Base-by-base conservation (phyloP, 2,113 vertebrate genomes). In the Sorex fumeus region DNA sequence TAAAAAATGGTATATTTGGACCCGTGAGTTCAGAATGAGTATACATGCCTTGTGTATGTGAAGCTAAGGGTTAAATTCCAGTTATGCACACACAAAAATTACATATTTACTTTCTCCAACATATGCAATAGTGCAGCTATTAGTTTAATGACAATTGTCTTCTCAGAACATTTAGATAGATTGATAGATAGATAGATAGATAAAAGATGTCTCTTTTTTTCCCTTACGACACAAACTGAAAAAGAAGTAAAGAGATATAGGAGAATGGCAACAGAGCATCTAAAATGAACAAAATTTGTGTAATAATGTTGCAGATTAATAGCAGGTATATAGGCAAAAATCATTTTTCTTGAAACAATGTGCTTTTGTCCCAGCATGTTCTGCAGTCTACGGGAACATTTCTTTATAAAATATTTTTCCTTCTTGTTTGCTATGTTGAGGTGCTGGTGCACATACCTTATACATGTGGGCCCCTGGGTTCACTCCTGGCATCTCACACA, bases 291-390 rank as follows among this genome's bases (percentile, higher is more conserved):
- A 7, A 18, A 50, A 25, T 80, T 36, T 87, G 5, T 19, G 86
- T 40, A 19, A 15, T 3, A 85, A 71, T 50, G 40, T 15, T 76
- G 1, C 1, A 84, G 79, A 81, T 87, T 34, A 60, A n/a, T 62
- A 19, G 77, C 11, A 87, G 19, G 67, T 40, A 1, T 19, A 76
- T 5, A 47, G 8, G 91, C 11, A 66, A 74, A 34, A 87, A 50
- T 11, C 70, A 74, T 64, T 74, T 78, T 93, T 91, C 7, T 74
- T 69, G 21, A 66, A 81, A 90, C 25, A 64, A 74, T n/a, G 23
- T 85, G 27, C 7, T 0, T 82, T 78, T 0, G 60, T 2, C 2
- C 83, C 4, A 0, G 47, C 25, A 45, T 28, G 2, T 30, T 92
- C 67, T 45, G 3, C 6, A 75, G 40, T 36, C 40, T 76, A 7